Base-by-base conservation (phyloP, 35 echinoderm and acorn worm genomes). In the Lytechinus variegatus region DNA sequence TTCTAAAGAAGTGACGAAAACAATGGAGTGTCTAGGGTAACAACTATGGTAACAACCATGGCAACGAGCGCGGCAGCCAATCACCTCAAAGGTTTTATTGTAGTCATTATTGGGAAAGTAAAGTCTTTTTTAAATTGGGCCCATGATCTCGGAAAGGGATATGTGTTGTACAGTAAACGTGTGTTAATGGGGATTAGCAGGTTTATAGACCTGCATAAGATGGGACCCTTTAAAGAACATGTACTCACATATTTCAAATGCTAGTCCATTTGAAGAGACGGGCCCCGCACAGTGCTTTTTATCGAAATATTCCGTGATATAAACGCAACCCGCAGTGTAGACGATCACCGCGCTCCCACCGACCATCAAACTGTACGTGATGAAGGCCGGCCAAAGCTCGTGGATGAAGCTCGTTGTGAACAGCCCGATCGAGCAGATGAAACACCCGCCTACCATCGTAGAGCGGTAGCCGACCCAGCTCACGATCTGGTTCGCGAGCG, bases 371-470 rank as follows among this genome's bases (percentile, higher is more conserved):
- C 92, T 93, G 54, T 93, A 93, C 0, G 92, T 14, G 54, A 93
- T 9, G n/a, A 93, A 93, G 9, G 54, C 54, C 1, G 55, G 52
- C 92, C 92, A 93, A 6, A 93, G 92, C 52, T 14, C 55, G 0
- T 54, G 92, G 53, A 57, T 54, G 92, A 93, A 93, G 57, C 92
- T 93, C 53, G 92, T 93, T 4, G 92, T 27, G 53, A 93, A 57
- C 14, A 93, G 92, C 27, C 92, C 92, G 27, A 93, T 5, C 9
- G 92, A 24, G 27, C 53, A 33, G 9, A 93, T 4, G 92, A 57
- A 54, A 28, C 92, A 93, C n/a, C 54, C 28, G 14, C 53, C 92
- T 8, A 57, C 9, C 55, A 93, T 55, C 14, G 92, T 93, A 19
- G 13, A 13, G 53, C 92, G 92, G 53, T 55, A 93, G 11, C 92